Conservation (phyloP, 2,113 vertebrate genomes). For the Corythaixoides concolor region DNA sequence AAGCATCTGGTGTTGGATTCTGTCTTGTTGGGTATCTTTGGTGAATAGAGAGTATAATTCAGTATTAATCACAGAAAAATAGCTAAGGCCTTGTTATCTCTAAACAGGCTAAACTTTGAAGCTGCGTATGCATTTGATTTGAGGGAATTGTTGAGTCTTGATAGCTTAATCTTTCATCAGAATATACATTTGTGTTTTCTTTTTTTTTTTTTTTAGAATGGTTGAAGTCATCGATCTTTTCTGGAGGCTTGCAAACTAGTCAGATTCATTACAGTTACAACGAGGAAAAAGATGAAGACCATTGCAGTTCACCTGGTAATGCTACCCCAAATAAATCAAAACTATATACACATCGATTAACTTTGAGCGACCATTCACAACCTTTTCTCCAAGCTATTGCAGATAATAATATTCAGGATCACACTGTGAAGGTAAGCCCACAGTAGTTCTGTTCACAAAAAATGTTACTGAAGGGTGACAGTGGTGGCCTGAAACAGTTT, state of each 20-base stretch:
- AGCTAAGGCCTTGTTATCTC: background rate
- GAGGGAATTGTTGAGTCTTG: background rate
- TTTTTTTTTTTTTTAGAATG: slow-evolving; percentile 80
- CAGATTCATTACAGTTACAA: slow-evolving; percentile 99
- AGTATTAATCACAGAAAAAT: background rate
- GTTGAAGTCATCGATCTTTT: slow-evolving; percentile 96
- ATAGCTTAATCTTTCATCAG: background rate
- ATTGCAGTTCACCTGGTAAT: slow-evolving; percentile 91
- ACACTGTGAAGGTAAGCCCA: slow-evolving; percentile 89
- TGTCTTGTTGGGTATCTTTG: background rate
- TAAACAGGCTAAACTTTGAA: background rate
- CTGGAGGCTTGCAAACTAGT: slow-evolving; percentile 95
- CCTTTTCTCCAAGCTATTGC: slow-evolving; percentile 96
- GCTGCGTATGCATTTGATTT: background rate
- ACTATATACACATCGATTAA: slow-evolving; percentile 83
- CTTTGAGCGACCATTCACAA: slow-evolving; percentile 91
- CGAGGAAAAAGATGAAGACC: slow-evolving; percentile 99
- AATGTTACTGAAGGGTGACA: background rate
- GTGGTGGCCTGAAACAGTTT: background rate
- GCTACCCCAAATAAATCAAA: slow-evolving; percentile 90
- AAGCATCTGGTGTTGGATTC: background rate
- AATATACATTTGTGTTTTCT: background rate
- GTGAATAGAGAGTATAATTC: background rate
- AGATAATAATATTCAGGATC: slow-evolving; percentile 95
- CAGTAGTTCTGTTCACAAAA: background rate